Evolutionary conservation across 2,888 invertebrate genomes (phyloP), one percentile per base, ranked within the genome.

Genomic region (Eupithecia exiguata): DNA sequence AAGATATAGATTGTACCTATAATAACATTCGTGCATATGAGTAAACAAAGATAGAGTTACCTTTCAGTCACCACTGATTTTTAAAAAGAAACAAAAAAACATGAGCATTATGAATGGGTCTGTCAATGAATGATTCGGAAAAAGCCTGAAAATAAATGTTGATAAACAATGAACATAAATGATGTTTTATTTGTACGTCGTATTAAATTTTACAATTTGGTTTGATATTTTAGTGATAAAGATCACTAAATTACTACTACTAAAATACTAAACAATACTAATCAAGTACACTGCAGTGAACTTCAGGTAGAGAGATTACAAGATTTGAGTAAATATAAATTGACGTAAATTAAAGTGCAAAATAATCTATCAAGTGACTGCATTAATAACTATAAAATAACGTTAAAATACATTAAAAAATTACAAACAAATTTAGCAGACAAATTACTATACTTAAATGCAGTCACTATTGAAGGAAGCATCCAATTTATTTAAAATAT

Each of bases 21-120:
- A 58, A 49, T 46, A 49, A 61, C 16, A 61, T 63, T 18, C 35
- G 79, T 78, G 79, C 75, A 78, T 69, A 77, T 78, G 76, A 71
- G 74, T 75, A 66, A 74, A 69, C 43, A 82, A 84, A 78, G 79
- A 82, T 83, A 75, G 76, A 80, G 80, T 92, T 92, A 92, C 92
- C 92, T 92, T 87, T 80, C 83, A 84, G 81, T 87, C 87, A 82
- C 87, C 91, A 88, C 89, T 91, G 91, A 89, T 82, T 68, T 86
- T 85, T 84, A 83, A 88, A 89, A 88, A 83, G 79, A 85, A 86
- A 63, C 7, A 87, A 86, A 74, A 81, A 76, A 71, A 68, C 70
- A 76, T 74, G 69, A 75, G 63, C 67, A 69, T 80, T 81, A 46
- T 46, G 43, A 46, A 89, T 91, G 89, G 87, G 81, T 87, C 83